Conservation (phyloP, 2,888 invertebrate species). For the Acanthococcus lagerstroemiae region DNA sequence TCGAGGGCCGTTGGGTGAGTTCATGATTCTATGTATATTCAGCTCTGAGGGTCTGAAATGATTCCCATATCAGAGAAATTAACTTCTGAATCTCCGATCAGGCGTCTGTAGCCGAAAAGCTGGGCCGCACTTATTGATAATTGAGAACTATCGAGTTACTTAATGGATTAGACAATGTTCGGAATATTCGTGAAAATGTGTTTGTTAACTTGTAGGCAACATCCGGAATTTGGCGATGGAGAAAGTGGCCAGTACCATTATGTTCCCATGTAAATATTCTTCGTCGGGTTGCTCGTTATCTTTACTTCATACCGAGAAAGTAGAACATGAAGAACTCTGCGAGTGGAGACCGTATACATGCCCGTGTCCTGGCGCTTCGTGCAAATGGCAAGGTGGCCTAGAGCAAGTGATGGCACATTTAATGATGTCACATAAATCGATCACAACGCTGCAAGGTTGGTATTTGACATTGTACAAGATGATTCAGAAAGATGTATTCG, state of each 20-base stretch:
- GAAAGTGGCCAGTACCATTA: constrained; percentile 94
- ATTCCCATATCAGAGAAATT: too few species aligned
- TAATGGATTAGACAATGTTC: background rate
- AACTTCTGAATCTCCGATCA: too few species aligned
- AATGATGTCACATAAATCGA: constrained; percentile 94
- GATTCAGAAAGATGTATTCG: too few species aligned
- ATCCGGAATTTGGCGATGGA: constrained; percentile 99
- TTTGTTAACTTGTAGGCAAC: constrained; percentile 52
- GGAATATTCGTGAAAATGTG: background rate
- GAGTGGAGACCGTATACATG: constrained; percentile 97
- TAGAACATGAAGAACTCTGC: constrained; percentile 96
- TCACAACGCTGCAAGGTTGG: constrained; percentile 87
- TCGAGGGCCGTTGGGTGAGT: constrained; percentile 74
- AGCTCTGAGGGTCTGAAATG: too few species aligned
- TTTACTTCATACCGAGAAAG: constrained; percentile 91
- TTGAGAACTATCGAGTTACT: background rate
- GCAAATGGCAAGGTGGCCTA: constrained; percentile 97
- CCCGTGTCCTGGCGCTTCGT: constrained; percentile 90
- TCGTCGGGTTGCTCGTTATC: constrained; percentile 88
- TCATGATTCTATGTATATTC: too few species aligned
- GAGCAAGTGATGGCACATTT: constrained; percentile 98
- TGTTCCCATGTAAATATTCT: constrained; percentile 98
- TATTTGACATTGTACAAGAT: too few species aligned
- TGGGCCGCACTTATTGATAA: too few species aligned
- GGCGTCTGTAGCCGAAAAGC: too few species aligned